Evolutionary conservation across 1,140 invertebrate species (phyloP), one percentile per base, ranked within the genome.

Genomic region (Pseudomyrmex cubaensis): DNA sequence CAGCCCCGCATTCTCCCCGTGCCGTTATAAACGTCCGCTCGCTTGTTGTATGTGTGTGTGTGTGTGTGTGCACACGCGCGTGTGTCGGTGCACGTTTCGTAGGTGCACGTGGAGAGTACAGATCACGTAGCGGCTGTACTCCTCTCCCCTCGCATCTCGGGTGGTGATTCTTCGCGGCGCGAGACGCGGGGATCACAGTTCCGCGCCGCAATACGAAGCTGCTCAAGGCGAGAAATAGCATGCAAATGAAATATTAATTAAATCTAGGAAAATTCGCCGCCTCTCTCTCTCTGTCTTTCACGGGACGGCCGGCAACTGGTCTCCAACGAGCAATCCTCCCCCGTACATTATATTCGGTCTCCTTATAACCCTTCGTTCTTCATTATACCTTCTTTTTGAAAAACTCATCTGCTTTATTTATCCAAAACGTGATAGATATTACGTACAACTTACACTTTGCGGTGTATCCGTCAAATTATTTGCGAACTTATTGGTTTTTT

Each of bases 161-260:
- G 86, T 84, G 73, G 77, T 87, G 61, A 80, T 83, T 56, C 69
- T 50, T 12, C 46, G 44, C 44, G 48, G 2, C 54, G 22, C 25
- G n/a, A 25, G 20, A 12, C 61, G 25, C 52, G 25, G 50, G 52
- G 46, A 64, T 73, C 82, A 35, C 50, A 64, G 52, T 59, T 61
- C 50, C 20, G 67, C 52, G 50, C 64, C n/a, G 64, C 13, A 59
- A 84, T 72, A 72, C 67, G 50, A 75, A 80, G 72, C 70, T 73
- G 66, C 52, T 46, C 22, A 82, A 89, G 85, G 54, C 72, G 87
- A 87, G 90, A 85, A 91, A 91, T 91, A 91, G 89, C 82, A 91
- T 91, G 90, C 90, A 91, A 91, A 91, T 91, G 90, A 91, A 91
- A 91, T 91, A 91, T 91, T 91, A 91, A 91, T 91, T 91, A 91